Base-by-base conservation (phyloP, 2,113 vertebrate species). In the Leucosticte australis region DNA sequence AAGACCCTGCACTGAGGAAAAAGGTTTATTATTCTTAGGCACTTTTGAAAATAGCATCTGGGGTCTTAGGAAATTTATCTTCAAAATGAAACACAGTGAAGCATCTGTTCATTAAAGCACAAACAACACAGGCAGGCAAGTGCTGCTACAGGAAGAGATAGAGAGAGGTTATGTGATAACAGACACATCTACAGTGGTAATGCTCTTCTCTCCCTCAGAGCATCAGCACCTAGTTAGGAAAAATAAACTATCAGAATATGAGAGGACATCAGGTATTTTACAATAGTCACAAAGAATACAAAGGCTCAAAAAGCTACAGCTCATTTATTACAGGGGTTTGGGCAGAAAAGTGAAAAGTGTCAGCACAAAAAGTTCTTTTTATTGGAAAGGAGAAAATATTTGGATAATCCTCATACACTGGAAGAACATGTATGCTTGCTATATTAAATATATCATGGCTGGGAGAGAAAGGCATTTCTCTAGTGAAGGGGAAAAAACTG, bases 11-110 rank as follows among this genome's bases (percentile, higher is more conserved):
- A 70, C 35, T 47, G 31, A 90, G 37, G 39, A 94, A 78, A 93
- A 91, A 88, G 70, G 52, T 83, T 95, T 87, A 81, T 88, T 80
- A 81, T 84, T 94, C 94, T 92, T 70, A 65, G 70, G 56, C 55
- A 90, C 57, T 96, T 83, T 90, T 53, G 76, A 92, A 65, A 94
- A 93, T 8, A 83, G 90, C 83, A 90, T 91, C 71, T 93, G 74
- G 75, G 68, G 67, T 81, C 81, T 94, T 82, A 81, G 76, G 67
- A 89, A 95, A 87, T 87, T 71, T 55, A 83, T 56, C 87, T 31
- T 47, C 7, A 30, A 30, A n/a, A 52, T 8, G 70, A 83, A 96
- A 92, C 0, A 1, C 64, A 67, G 82, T 18, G 57, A 92, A 94
- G 67, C 64, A 94, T 70, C 91, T 95, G 75, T 79, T 92, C 87